Percentiles rank a stretch among this genome's conserved stretches.
Conservation (phyloP, 30 jellyfish, hydroid and myxozoan genomes). For the Clytia hemisphaerica region DNA sequence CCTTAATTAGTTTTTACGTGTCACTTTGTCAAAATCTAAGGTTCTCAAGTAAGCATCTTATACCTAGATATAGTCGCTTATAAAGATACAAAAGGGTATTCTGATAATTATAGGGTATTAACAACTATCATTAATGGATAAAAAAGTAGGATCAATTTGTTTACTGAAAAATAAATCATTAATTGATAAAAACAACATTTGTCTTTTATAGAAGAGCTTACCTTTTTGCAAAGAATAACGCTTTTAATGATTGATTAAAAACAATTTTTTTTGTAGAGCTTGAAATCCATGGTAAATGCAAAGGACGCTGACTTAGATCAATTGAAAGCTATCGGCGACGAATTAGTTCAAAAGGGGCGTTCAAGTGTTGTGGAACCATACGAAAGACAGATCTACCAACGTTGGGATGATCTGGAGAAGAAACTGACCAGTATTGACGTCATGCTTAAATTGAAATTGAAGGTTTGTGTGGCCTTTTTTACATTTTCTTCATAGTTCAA, state of each 20-base stretch:
- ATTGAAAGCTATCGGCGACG: constrained; percentile 82
- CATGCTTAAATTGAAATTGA: constrained; percentile 37
- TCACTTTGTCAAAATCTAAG: neutral
- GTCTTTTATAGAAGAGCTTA: too few relatives aligned
- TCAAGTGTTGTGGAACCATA: constrained; percentile 70
- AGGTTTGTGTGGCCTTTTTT: too few relatives aligned
- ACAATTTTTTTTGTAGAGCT: constrained; percentile 39
- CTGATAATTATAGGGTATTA: too few relatives aligned
- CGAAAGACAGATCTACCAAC: constrained; percentile 58
- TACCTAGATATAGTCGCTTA: too few relatives aligned
- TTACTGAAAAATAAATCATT: too few relatives aligned
- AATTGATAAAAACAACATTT: too few relatives aligned
- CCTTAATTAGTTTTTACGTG: neutral
- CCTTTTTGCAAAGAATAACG: neutral
- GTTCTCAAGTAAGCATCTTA: too few relatives aligned
- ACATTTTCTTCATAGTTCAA: too few relatives aligned
- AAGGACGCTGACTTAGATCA: constrained; percentile 69
- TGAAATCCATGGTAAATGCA: constrained; percentile 52
- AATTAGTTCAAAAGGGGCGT: constrained; percentile 65
- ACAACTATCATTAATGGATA: too few relatives aligned
- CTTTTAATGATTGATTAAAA: neutral
- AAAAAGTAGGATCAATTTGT: too few relatives aligned
- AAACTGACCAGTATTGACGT: constrained; percentile 13
- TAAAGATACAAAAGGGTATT: too few relatives aligned
- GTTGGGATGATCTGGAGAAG: constrained; percentile 82